Evolutionary conservation across 1,140 invertebrate species (phyloP).

Genomic region (Coenobita brevimanus): DNA sequence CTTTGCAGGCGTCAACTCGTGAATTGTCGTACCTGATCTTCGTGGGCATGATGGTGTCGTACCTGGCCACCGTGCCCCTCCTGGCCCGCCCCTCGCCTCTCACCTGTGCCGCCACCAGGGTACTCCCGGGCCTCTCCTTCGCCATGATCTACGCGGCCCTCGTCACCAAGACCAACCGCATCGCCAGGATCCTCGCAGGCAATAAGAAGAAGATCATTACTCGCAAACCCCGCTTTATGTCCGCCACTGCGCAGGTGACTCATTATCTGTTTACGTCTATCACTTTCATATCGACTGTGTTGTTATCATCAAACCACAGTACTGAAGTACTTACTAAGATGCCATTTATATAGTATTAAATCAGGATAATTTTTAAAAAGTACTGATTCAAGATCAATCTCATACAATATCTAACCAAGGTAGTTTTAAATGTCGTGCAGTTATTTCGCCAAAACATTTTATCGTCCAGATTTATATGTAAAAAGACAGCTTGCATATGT

Average conservation of each 20-base stretch:
- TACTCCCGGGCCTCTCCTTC: slow-evolving; percentile 82
- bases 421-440: no score
- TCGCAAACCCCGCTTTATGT: slow-evolving; percentile 82
- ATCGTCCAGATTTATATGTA: no score
- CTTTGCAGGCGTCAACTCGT: slow-evolving; percentile 60
- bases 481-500: no score
- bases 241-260: slow-evolving; percentile 76
- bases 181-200: slow-evolving; percentile 87
- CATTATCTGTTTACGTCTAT: no score
- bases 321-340: no score
- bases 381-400: no score
- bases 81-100: slow-evolving; percentile 81
- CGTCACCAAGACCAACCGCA: slow-evolving; percentile 90
- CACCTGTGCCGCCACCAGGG: slow-evolving; percentile 76
- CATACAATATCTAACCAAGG: no score
- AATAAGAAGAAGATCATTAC: slow-evolving; percentile 90
- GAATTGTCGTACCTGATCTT: slow-evolving; percentile 80
- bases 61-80: slow-evolving; percentile 80
- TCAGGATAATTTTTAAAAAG: no score
- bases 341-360: no score
- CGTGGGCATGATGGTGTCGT: slow-evolving; percentile 78
- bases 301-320: no score
- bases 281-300: no score
- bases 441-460: no score
- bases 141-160: slow-evolving; percentile 88